phyloP scores from a whole-genome alignment of 2,888 invertebrate genomes.

The Caradrina clavipalpis region DNA sequence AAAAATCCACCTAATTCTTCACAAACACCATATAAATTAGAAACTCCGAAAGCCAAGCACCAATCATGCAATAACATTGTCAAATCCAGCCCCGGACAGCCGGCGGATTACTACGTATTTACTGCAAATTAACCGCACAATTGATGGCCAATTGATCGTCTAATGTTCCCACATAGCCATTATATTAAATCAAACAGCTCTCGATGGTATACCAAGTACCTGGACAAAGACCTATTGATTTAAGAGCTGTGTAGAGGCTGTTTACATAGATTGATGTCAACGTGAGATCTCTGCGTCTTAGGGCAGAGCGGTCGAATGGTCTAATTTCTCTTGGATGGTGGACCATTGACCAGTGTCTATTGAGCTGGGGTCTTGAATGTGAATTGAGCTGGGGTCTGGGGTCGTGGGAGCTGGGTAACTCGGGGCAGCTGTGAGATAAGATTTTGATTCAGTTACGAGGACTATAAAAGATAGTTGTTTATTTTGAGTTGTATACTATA shows the following conservation, averaged over 20 bases:
- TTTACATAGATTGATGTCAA: slow-evolving; percentile 76
- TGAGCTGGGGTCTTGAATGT: slow-evolving; percentile 16
- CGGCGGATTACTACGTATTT: slow-evolving; percentile 82
- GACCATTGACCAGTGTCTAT: slow-evolving; percentile 19
- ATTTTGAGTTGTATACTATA: no score
- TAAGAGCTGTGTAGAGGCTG: slow-evolving; percentile 76
- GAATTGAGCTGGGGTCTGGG: slow-evolving; percentile 2
- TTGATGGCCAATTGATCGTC: slow-evolving; percentile 89
- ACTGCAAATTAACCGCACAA: slow-evolving; percentile 87
- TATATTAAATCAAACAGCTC: slow-evolving; percentile 88
- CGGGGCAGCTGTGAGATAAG: neutral
- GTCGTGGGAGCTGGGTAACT: neutral
- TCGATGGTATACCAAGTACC: slow-evolving; percentile 75
- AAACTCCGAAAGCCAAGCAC: slow-evolving; percentile 45
- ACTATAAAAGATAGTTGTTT: no score
- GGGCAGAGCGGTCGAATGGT: slow-evolving; percentile 18
- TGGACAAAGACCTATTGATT: slow-evolving; percentile 88
- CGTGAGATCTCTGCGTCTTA: slow-evolving; percentile 59
- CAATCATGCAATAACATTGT: slow-evolving; percentile 69
- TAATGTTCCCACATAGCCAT: slow-evolving; percentile 86
- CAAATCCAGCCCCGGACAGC: slow-evolving; percentile 72
- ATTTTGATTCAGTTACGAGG: neutral
- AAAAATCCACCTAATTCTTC: neutral
- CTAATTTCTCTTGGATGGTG: slow-evolving; percentile 48
- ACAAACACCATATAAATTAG: slow-evolving; percentile 4